These are phyloP conservation scores for Hipparchia sbordonii DNA, from an alignment of 2,888 invertebrate species.

Conservation along the genomic window DNA sequence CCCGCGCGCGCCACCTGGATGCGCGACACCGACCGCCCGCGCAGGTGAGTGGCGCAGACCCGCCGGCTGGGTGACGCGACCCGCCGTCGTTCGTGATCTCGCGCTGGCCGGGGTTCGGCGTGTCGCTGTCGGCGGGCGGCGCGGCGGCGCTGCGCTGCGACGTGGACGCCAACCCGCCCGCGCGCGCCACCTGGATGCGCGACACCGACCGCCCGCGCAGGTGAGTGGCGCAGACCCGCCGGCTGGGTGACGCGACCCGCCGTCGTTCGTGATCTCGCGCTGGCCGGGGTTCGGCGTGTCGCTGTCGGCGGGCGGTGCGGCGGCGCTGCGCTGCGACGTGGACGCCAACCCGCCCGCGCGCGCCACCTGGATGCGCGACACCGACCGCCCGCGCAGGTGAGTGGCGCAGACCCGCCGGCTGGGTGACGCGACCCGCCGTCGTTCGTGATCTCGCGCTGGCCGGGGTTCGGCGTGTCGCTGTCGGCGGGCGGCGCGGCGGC, in stretches of 20 bases:
- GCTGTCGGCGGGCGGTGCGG: constrained; percentile 78
- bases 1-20: constrained; percentile 93
- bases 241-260: constrained; percentile 51
- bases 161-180: background rate
- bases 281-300: constrained; percentile 85
- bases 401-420: too few relatives aligned
- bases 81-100: background rate
- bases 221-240: too few relatives aligned
- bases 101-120: background rate
- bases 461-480: too few relatives aligned
- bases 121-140: background rate
- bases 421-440: constrained; percentile 51
- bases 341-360: background rate
- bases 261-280: background rate
- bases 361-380: too few relatives aligned
- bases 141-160: too few relatives aligned
- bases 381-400: too few relatives aligned
- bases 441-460: too few relatives aligned
- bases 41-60: constrained; percentile 61
- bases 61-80: too few relatives aligned
- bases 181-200: too few relatives aligned
- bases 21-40: constrained; percentile 78
- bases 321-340: too few relatives aligned
- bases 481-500: too few relatives aligned
- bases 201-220: too few relatives aligned